A percentile compares a stretch with the other conserved stretches of the same genome.
Conservation (phyloP, 1,140 invertebrate genomes). For the Bombus picipes region DNA sequence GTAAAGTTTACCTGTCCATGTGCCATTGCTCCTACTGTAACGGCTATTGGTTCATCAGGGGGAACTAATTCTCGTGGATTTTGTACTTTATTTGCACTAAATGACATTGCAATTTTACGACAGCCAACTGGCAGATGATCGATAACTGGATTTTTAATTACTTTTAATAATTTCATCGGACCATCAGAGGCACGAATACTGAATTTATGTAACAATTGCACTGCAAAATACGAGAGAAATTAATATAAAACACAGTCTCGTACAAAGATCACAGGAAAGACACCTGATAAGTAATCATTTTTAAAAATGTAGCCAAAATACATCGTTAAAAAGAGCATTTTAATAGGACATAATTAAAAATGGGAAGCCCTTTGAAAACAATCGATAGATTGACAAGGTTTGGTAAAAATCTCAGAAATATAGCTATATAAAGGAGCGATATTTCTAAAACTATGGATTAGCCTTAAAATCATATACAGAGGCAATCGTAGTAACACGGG, state of each 20-base stretch:
- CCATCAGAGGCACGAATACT: slow-evolving; percentile 94
- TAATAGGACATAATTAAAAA: not conserved
- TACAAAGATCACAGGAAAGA: no score
- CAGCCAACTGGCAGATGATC: slow-evolving; percentile 98
- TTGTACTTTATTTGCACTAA: slow-evolving; percentile 90
- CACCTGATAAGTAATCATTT: no score
- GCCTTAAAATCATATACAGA: no score
- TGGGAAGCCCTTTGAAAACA: not conserved
- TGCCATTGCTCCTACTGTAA: slow-evolving; percentile 98
- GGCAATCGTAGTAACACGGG: no score
- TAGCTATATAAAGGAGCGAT: not conserved
- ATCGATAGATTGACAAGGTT: no score
- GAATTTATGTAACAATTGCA: slow-evolving; percentile 98
- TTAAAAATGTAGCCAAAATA: no score
- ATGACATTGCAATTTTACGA: slow-evolving; percentile 95
- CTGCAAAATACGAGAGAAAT: slow-evolving; percentile 84
- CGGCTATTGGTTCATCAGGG: slow-evolving; percentile 90
- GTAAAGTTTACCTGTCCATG: slow-evolving; percentile 90
- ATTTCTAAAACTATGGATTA: not conserved
- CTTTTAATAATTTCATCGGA: slow-evolving; percentile 95
- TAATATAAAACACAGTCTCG: slow-evolving; percentile 14
- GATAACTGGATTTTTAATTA: slow-evolving; percentile 98
- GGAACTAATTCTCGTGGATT: slow-evolving; percentile 93
- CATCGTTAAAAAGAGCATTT: no score
- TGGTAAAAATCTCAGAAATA: not conserved